Percentiles rank a stretch among this genome's conserved stretches.
Conservation (phyloP, 2,797 vertebrate genomes). For the Scarus forsteni region DNA sequence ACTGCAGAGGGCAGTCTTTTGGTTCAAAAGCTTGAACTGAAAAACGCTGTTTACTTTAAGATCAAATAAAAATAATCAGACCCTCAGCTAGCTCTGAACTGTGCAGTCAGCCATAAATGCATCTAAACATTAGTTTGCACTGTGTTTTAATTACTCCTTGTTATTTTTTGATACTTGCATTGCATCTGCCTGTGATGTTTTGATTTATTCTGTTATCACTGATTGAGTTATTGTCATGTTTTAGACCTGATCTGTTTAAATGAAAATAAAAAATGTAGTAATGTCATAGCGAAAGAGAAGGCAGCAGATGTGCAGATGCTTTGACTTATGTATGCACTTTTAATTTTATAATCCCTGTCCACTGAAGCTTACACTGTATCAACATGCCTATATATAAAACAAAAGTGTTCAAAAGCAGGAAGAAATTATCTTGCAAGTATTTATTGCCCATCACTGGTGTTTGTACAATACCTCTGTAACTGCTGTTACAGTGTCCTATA, state of each 20-base stretch:
- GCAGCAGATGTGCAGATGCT: background rate
- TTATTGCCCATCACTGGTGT: conserved; percentile 27
- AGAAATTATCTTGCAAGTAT: conserved; percentile 2
- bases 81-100: background rate
- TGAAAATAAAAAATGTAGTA: background rate
- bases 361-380: conserved; percentile 3
- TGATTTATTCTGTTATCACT: too few species aligned
- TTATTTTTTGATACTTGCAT: background rate
- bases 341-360: background rate
- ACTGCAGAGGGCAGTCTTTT: conserved; percentile 31
- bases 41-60: background rate
- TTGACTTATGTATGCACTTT: background rate
- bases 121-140: background rate
- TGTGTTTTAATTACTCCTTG: background rate
- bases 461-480: conserved; percentile 25
- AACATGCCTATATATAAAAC: conserved; percentile 18
- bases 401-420: background rate
- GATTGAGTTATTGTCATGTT: background rate
- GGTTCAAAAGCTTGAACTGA: background rate
- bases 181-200: background rate
- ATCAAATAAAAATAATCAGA: background rate
- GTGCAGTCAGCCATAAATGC: background rate
- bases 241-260: background rate
- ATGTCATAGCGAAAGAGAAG: background rate
- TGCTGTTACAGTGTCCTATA: conserved; percentile 8